phyloP scores from a whole-genome alignment of 1,140 invertebrate genomes.

The Copidosoma floridanum region DNA sequence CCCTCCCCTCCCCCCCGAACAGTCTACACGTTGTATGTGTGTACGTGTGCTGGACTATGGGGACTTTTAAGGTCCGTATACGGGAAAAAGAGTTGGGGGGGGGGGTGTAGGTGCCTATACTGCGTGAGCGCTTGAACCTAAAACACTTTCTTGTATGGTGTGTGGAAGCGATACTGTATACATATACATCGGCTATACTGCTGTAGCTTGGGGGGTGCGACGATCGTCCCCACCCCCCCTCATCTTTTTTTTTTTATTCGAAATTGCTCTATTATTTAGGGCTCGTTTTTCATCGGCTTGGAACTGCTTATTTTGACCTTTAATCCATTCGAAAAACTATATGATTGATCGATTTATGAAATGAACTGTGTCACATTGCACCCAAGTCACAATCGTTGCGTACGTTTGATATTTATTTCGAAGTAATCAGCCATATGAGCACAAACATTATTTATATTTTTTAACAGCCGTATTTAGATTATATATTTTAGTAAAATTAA shows the following conservation, averaged over 20 bases:
- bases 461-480: no score
- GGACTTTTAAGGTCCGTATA: not conserved
- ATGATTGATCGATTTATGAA: no score
- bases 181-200: no score
- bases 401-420: no score
- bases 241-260: no score
- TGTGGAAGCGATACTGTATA: slow-evolving; percentile 4
- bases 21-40: not conserved
- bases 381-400: no score
- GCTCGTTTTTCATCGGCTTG: not conserved
- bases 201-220: not conserved
- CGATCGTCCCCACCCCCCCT: slow-evolving; percentile 4
- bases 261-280: not conserved
- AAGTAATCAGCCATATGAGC: no score
- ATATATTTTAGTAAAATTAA: no score
- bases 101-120: no score
- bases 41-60: not conserved
- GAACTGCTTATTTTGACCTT: not conserved
- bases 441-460: no score
- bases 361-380: no score
- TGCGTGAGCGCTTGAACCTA: slow-evolving; percentile 8
- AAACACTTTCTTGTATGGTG: slow-evolving; percentile 22
- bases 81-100: not conserved
- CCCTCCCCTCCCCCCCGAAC: not conserved
- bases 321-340: not conserved